phyloP scores from a whole-genome alignment of 2,797 vertebrate genomes.

The Smutsia gigantea region DNA sequence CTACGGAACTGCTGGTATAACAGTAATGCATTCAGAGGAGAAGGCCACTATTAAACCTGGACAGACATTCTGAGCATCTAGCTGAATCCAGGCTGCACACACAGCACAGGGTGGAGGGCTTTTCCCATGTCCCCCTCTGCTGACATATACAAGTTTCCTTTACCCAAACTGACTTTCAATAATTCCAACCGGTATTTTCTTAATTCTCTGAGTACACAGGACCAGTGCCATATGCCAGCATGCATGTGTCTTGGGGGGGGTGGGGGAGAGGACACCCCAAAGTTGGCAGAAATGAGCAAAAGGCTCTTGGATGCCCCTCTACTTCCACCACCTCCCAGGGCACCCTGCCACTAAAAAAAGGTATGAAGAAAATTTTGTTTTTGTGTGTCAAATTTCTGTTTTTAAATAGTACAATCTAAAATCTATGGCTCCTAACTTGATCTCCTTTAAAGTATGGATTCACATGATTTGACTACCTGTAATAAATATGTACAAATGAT shows the following conservation, averaged over 20 bases:
- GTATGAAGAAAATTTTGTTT: not conserved
- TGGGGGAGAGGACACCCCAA: not conserved
- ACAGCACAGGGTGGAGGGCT: not conserved
- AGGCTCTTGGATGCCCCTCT: not conserved
- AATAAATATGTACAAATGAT: slow-evolving; percentile 2
- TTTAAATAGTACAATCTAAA: slow-evolving; percentile 2
- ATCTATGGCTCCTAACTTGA: slow-evolving; percentile 1
- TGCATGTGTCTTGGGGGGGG: not conserved
- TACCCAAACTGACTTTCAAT: not conserved
- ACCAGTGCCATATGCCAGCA: not conserved
- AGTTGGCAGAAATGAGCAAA: not conserved
- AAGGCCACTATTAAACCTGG: slow-evolving; percentile 55
- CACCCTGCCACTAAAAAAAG: not conserved
- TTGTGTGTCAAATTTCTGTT: not conserved
- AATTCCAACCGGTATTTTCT: slow-evolving; percentile 32
- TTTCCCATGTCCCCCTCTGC: slow-evolving; percentile 52
- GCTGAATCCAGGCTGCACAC: slow-evolving; percentile 28
- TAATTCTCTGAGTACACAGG: not conserved
- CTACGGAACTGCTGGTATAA: slow-evolving; percentile 51
- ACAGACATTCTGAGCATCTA: not conserved
- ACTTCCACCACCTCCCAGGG: not conserved
- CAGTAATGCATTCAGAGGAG: slow-evolving; percentile 74
- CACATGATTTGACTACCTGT: not conserved
- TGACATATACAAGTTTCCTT: slow-evolving; percentile 19
- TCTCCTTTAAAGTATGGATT: slow-evolving; percentile 22